Conservation (phyloP, 2,113 vertebrate species). For the Psettodes erumei region DNA sequence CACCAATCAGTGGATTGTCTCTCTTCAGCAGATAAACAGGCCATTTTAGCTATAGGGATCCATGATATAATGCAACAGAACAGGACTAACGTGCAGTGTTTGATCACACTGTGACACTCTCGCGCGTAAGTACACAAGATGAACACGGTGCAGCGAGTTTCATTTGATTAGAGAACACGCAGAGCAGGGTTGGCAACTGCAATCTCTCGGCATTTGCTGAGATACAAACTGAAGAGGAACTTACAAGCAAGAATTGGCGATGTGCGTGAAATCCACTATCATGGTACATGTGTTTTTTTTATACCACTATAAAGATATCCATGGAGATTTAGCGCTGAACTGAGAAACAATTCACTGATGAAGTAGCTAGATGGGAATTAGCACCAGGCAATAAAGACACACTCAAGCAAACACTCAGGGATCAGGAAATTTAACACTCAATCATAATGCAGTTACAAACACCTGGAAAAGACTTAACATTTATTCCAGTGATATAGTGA, state of each 20-base stretch:
- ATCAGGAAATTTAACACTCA: background rate
- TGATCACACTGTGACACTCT: conserved; percentile 66
- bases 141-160: conserved; percentile 39
- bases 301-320: background rate
- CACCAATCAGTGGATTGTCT: conserved; percentile 75
- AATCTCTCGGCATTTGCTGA: conserved; percentile 1
- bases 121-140: conserved; percentile 41
- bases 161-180: conserved; percentile 62
- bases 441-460: background rate
- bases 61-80: conserved; percentile 65
- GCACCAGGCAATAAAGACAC: background rate
- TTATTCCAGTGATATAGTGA: background rate
- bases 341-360: background rate
- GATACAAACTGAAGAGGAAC: background rate
- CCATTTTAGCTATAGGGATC: conserved; percentile 72
- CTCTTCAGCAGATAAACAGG: conserved; percentile 69
- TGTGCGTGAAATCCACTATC: background rate
- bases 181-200: conserved; percentile 15
- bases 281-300: background rate
- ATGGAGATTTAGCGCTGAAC: background rate
- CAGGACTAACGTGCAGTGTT: conserved; percentile 44
- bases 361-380: background rate
- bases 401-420: too few species aligned
- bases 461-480: background rate
- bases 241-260: background rate